Conservation (phyloP, 1,140 invertebrate species). For the Cherax quadricarinatus region DNA sequence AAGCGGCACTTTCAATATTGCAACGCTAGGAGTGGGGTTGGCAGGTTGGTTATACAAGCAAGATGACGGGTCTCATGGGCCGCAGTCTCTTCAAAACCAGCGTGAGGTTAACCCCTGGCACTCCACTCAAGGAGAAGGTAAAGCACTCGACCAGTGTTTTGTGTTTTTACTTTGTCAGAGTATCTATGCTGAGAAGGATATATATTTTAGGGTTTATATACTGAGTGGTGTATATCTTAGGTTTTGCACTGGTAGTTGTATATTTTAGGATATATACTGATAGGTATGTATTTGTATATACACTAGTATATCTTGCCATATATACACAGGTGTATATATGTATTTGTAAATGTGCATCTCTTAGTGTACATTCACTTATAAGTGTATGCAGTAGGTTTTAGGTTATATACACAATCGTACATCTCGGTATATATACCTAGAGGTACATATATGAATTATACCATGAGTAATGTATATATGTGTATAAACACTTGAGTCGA, state of each 20-base stretch:
- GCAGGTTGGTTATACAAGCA: not conserved
- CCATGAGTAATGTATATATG: constrained; percentile 26
- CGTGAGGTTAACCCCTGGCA: too few species aligned
- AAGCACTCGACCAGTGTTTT: too few species aligned
- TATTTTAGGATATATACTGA: constrained; percentile 47
- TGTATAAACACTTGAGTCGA: constrained; percentile 20
- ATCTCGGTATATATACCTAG: constrained; percentile 43
- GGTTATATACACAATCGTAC: constrained; percentile 30
- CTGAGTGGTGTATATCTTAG: too few species aligned
- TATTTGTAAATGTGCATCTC: constrained; percentile 44
- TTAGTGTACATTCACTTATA: constrained; percentile 40
- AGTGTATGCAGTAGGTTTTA: not conserved
- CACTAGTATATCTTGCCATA: constrained; percentile 41
- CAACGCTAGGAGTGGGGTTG: not conserved
- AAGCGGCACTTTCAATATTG: not conserved
- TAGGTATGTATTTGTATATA: constrained; percentile 37
- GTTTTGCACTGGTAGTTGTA: not conserved
- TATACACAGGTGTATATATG: constrained; percentile 47
- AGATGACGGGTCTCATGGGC: not conserved
- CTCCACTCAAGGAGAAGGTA: too few species aligned
- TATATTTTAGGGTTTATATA: too few species aligned
- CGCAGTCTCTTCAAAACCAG: not conserved
- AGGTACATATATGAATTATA: not conserved
- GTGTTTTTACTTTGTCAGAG: too few species aligned
- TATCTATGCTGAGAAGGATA: too few species aligned